Base-by-base conservation (phyloP, 2,797 vertebrate genomes). In the Enteromius unitaeniatus region DNA sequence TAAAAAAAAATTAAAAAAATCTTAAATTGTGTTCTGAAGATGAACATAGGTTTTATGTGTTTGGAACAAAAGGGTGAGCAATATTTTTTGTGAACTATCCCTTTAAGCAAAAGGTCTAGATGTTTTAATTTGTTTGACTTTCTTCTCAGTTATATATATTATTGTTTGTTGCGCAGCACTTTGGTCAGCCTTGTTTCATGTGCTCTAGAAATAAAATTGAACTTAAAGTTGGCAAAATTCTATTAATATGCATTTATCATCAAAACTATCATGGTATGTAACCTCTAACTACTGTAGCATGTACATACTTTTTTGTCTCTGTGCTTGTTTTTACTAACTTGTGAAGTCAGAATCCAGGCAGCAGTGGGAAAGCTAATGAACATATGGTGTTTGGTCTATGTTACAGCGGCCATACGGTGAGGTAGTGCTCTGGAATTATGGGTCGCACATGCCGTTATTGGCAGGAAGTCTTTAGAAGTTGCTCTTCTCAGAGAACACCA, bases 341-440 rank as follows among this genome's bases (percentile, higher is more conserved):
- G 64, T 84, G 78, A 84, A 80, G 78, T 81, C 70, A 58, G 69
- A 73, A 37, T 34, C 42, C 70, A 73, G 70, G 68, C 74, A 60
- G 45, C 42, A 64, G 72, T 58, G 65, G 69, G 58, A 84, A 85
- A 87, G 78, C 84, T 84, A 60, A 55, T 73, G 47, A 58, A 81
- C 89, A 89, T 89, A 89, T 89, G 89, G 81, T 80, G 74, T 85
- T 78, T 82, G 40, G 83, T 88, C 84, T 86, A 81, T 68, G 74
- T 88, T 87, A 79, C 60, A 40, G 67, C 6, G 8, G 68, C 76
- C 87, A 80, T 72, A 80, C 81, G 68, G 67, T 67, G 88, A 87
- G 76, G 76, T 26, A 60, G 45, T 26, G 64, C 77, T 82, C 26
- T 85, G 79, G 79, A 84, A 88, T 80, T 75, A 75, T 58, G 74